Evolutionary conservation across 2,888 invertebrate genomes (phyloP).

Genomic region (Baronia brevicornis): DNA sequence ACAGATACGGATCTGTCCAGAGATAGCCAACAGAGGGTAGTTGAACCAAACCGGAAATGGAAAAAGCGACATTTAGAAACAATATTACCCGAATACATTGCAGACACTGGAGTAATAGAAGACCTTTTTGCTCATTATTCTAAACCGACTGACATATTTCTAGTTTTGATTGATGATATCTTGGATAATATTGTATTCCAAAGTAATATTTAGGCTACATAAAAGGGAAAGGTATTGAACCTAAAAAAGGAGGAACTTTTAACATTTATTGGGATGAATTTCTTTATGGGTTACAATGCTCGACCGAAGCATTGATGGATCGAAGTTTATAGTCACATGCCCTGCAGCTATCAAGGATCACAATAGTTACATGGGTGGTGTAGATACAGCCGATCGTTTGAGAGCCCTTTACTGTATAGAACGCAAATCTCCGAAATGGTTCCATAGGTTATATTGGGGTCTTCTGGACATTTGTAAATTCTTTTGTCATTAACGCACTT

Average conservation of each 20-base stretch:
- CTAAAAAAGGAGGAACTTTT: conserved; percentile 24
- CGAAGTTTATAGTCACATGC: conserved; percentile 18
- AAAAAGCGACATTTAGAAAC: conserved; percentile 20
- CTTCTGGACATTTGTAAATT: conserved; percentile 18
- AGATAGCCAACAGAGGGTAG: conserved; percentile 19
- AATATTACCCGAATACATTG: conserved; percentile 21
- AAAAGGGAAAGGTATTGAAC: conserved; percentile 22
- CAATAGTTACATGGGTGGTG: conserved; percentile 21
- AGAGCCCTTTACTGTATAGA: conserved; percentile 31
- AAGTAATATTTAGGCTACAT: conserved; percentile 23
- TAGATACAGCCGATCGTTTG: conserved; percentile 28
- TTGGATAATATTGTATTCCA: conserved; percentile 23
- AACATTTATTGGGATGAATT: conserved; percentile 23
- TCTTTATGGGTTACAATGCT: conserved; percentile 19
- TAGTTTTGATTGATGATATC: conserved; percentile 21
- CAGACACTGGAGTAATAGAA: conserved; percentile 19
- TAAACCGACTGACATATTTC: conserved; percentile 22
- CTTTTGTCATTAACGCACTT: conserved; percentile 10
- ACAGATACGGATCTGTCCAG: conserved; percentile 20
- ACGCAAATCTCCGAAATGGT: conserved; percentile 34
- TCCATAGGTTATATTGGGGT: conserved; percentile 32
- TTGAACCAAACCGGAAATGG: conserved; percentile 21
- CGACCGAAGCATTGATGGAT: conserved; percentile 20
- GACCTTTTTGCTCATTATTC: conserved; percentile 21
- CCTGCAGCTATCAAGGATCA: conserved; percentile 21